Evolutionary conservation across 2,888 invertebrate genomes (phyloP), one percentile per base, ranked within the genome.

Genomic region (Perizoma flavofasciatum): DNA sequence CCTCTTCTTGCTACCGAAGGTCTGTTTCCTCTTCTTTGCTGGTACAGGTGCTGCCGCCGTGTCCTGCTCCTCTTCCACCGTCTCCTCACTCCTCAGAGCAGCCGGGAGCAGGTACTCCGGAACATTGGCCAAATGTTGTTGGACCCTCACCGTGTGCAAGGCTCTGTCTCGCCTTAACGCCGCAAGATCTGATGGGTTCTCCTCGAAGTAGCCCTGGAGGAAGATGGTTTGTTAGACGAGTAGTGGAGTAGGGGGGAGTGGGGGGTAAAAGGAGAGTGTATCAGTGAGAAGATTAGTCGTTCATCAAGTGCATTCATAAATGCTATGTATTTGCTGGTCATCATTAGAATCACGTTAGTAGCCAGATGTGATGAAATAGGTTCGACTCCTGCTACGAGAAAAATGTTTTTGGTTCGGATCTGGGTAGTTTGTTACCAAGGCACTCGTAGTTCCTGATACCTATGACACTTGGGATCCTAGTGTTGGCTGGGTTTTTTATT

Each of bases 21-120:
- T 80, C 6, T 72, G 59, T 45, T 83, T 87, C 73, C 79, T 81
- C 72, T 89, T 91, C 73, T 85, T 85, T 4, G 78, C 69, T 0
- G 77, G 79, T 1, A 72, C 73, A 2, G 74, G 71, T 4, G 72
- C 69, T 0, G 69, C 73, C 0, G 66, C 65, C 0, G 41, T 44
- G 22, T 83, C 86, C 51, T 72, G 78, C 9, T 53, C 81, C 4
- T 79, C 82, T 33, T 93, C 92, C 1, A 93, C 71, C 5, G 68
- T 92, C 5, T 94, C 93, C 11, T 96, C 88, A 63, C 92, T 93
- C 78, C 96, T 95, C 49, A 98, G 83, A 0, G 96, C 95, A 0
- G 94, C 93, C 0, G 98, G 98, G 0, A 98, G 93, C 69, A 98
- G 95, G 81, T 99, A 99, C 54, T 98, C 98, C 0, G 99, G 99